Evolutionary conservation across 2,797 vertebrate species (phyloP), one percentile per base, ranked within the genome.

Genomic region (Diplodus puntazzo): DNA sequence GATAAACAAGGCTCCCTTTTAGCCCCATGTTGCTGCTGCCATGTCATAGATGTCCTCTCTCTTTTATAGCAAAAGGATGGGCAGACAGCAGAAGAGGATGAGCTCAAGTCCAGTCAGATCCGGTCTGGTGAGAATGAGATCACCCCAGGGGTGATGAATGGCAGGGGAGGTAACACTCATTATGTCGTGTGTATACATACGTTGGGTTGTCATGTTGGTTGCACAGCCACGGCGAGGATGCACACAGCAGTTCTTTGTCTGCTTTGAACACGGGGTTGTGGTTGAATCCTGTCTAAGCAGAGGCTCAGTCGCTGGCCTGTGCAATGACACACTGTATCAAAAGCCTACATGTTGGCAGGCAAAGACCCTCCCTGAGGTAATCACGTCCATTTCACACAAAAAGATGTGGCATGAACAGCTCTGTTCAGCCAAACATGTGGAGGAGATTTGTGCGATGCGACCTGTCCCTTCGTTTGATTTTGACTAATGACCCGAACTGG

Each of bases 341-440:
- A 86, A 89, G 84, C 81, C 85, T 82, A 73, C 55, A 18, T 84
- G 83, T 83, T 90, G 85, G 87, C 90, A 88, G 85, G 59, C 72
- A 27, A 73, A 64, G 70, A 73, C 45, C 59, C 49, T 89, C 87
- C 81, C 90, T 67, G 64, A 83, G 85, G 90, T 87, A 87, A 86
- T 90, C 73, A 64, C 49, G 87, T 84, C 80, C 77, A 75, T 85
- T 82, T 79, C 81, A 80, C 80, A 82, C 75, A 67, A 18, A 53
- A 77, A 85, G 79, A n/a, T 77, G 74, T 82, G 79, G 65, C 80
- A 58, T 74, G 80, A 80, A 69, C 79, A 77, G 80, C 63, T 69
- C 87, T 81, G 74, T 71, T 88, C 72, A 42, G 60, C 57, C 18
- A 60, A 82, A 82, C 77, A 58, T 69, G 79, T 30, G 52, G 54